Evolutionary conservation across 1,140 invertebrate species (phyloP), one percentile per base, ranked within the genome.

Genomic region (Oedothorax gibbosus): DNA sequence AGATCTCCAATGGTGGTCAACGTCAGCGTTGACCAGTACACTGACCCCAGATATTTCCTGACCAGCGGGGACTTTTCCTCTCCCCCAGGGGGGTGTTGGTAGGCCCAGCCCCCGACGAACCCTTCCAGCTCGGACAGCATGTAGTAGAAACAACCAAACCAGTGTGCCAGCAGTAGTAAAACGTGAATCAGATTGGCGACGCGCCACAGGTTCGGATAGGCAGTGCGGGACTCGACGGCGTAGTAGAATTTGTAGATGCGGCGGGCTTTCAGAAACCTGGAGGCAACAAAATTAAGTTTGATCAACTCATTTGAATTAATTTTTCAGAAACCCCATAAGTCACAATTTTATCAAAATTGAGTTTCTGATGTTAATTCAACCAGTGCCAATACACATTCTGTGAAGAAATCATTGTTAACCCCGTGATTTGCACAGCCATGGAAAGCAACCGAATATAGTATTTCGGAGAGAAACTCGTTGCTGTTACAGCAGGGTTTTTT

Each of bases 141-240:
- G 91, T 96, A 98, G 92, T 98, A 98, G 91, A 99, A 99, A 89
- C 97, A 98, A 60, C 97, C 97, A 89, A 98, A 99, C 97, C 97
- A 99, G 89, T 99, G 97, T 35, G 96, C 96, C 86, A 98, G 92
- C 87, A 98, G 95, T 85, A 99, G 93, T 51, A 98, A 92, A 87
- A 98, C 98, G 90, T 99, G 97, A 84, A 97, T 96, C 35, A 98
- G 91, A 91, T 98, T 98, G 86, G 97, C 93, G 49, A 98, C 97
- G 14, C 97, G 92, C 95, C 97, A 97, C 88, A 98, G 92, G 91
- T 99, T 99, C 7, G 97, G 97, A 90, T 97, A 98, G 60, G 98
- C 94, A 0, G 97, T 98, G 84, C 97, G 91, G 20, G 96, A 98
- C 90, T 98, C 97, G 81, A 98, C 96, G 92, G 98, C 97, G 90